phyloP scores from a whole-genome alignment of 2,888 invertebrate species.

The Acleris literana region DNA sequence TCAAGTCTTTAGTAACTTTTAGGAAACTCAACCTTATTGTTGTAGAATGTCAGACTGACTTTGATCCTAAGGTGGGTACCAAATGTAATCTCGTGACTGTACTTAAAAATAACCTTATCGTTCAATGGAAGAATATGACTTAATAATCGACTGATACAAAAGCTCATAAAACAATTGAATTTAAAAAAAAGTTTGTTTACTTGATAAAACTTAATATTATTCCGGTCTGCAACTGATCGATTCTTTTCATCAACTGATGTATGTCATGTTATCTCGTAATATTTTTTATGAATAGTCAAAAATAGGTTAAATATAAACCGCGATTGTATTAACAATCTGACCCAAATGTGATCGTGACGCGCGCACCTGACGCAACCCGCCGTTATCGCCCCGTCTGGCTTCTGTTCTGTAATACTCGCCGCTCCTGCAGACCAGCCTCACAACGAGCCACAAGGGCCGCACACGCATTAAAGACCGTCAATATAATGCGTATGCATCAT shows the following conservation, averaged over 20 bases:
- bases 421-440: constrained; percentile 41
- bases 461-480: constrained; percentile 29
- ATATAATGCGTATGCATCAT: background rate
- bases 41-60: too few relatives aligned
- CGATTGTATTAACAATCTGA: constrained; percentile 70
- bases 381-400: constrained; percentile 61
- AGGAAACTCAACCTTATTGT: too few relatives aligned
- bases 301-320: constrained; percentile 67
- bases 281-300: constrained; percentile 61
- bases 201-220: background rate
- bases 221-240: constrained; percentile 10
- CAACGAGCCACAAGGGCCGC: constrained; percentile 39
- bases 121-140: too few relatives aligned
- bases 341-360: constrained; percentile 75
- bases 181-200: too few relatives aligned
- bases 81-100: too few relatives aligned
- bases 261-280: constrained; percentile 20
- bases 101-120: too few relatives aligned
- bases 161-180: too few relatives aligned
- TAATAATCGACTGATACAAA: too few relatives aligned
- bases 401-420: constrained; percentile 47
- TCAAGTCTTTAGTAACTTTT: too few relatives aligned
- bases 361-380: constrained; percentile 65
- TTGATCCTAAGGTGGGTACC: too few relatives aligned
- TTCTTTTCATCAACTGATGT: constrained; percentile 9